Percentiles rank a stretch among this genome's conserved stretches.
Conservation (phyloP, 1,140 invertebrate species). For the Sitophilus oryzae region DNA sequence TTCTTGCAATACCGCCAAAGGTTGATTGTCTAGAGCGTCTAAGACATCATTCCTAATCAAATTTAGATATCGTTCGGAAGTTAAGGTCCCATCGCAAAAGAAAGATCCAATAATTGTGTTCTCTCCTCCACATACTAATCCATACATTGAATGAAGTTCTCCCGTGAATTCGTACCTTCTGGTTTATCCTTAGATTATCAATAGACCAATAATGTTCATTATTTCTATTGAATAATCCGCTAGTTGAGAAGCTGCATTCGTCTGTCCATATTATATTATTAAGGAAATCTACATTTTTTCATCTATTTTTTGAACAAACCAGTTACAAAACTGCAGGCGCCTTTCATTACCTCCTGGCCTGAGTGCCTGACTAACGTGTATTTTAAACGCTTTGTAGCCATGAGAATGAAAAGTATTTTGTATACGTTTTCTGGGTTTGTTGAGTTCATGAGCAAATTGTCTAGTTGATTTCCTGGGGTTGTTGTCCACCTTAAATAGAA, state of each 20-base stretch:
- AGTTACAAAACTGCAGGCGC: too few relatives aligned
- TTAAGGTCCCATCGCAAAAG: background rate
- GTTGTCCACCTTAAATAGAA: constrained; percentile 6
- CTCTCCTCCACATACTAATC: constrained; percentile 1
- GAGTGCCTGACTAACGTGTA: too few relatives aligned
- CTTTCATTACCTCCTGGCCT: too few relatives aligned
- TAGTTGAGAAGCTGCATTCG: constrained; percentile 3
- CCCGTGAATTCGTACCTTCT: too few relatives aligned
- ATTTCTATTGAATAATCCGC: constrained; percentile 4
- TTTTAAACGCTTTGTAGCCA: too few relatives aligned
- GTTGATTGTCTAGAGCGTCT: background rate
- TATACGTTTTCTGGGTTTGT: constrained; percentile 5
- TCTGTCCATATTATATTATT: too few relatives aligned
- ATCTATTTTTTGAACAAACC: constrained; percentile 10
- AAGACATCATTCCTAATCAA: background rate
- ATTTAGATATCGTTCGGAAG: constrained; percentile 7
- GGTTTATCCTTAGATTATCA: background rate
- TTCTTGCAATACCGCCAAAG: constrained; percentile 10
- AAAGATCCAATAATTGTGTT: too few relatives aligned
- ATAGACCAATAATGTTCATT: background rate
- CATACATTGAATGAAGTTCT: constrained; percentile 8
- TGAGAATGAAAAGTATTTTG: background rate
- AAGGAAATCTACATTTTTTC: constrained; percentile 6
- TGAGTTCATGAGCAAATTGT: constrained; percentile 8
- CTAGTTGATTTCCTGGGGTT: constrained; percentile 5